Percentiles rank a stretch among this genome's conserved stretches.
These are phyloP conservation scores for Cistogaster globosa DNA, from an alignment of 2,888 invertebrate species.

Conservation along the genomic window DNA sequence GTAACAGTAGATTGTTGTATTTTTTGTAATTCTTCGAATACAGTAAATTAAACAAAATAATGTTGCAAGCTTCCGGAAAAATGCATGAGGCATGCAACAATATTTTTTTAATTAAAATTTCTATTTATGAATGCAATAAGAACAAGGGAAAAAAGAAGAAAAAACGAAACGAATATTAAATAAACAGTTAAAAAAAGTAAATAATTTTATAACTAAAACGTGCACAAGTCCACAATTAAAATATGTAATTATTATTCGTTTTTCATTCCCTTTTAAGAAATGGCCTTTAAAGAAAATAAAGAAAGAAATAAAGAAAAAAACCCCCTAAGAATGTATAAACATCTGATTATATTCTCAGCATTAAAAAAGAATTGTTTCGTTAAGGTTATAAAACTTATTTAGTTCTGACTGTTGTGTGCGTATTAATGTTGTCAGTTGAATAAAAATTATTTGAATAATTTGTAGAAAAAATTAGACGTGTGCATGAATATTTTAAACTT, in stretches of 20 bases:
- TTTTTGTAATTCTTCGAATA: conserved; percentile 19
- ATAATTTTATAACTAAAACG: conserved; percentile 3
- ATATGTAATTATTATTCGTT: not conserved
- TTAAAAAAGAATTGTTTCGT: not conserved
- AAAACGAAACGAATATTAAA: not conserved
- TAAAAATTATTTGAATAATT: no score
- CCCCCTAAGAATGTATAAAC: conserved; percentile 44
- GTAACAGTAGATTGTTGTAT: not conserved
- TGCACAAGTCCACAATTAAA: not conserved
- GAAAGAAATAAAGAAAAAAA: not conserved
- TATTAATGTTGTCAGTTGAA: no score
- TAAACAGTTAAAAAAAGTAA: not conserved
- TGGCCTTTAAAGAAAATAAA: conserved; percentile 40
- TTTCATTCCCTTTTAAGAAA: conserved; percentile 7
- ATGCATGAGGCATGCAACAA: conserved; percentile 69
- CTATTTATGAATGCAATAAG: conserved; percentile 44
- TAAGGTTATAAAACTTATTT: no score
- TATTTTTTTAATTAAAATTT: conserved; percentile 49
- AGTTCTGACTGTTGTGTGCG: no score
- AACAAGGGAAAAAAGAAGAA: not conserved
- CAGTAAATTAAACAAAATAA: conserved; percentile 57
- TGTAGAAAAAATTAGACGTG: no score
- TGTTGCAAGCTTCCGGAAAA: conserved; percentile 58
- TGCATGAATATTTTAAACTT: no score
- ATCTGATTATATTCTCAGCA: conserved; percentile 60